Percentiles rank a stretch among this genome's conserved stretches.
phyloP scores from a whole-genome alignment of 2,113 vertebrate species.

The Sylvia atricapilla region DNA sequence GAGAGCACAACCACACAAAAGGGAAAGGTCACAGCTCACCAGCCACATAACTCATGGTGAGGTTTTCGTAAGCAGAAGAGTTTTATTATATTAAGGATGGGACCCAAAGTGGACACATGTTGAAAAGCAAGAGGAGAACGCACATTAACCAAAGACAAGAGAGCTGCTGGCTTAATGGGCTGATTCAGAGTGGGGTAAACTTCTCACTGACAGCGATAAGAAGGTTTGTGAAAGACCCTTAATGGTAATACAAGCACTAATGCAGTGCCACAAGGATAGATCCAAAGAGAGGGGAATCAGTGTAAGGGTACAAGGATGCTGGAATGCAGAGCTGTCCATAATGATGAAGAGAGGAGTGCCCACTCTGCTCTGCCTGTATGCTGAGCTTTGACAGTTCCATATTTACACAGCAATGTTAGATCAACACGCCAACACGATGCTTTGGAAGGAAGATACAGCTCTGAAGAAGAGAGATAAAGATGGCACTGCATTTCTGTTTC shows the following conservation, averaged over 20 bases:
- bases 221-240: not conserved
- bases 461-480: slow-evolving; percentile 14
- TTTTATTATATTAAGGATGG: not conserved
- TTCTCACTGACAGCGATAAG: not conserved
- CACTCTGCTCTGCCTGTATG: not conserved
- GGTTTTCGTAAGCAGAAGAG: not conserved
- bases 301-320: not conserved
- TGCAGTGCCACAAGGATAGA: not conserved
- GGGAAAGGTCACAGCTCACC: not conserved
- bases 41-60: not conserved
- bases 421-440: not conserved
- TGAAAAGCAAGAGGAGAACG: not conserved
- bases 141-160: not conserved
- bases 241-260: not conserved
- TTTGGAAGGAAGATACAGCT: slow-evolving; percentile 17
- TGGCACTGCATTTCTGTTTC: not conserved
- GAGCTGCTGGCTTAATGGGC: not conserved
- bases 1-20: not conserved
- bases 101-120: not conserved
- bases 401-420: not conserved
- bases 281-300: not conserved
- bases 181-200: not conserved
- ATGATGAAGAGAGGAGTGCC: not conserved
- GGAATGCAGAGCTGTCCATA: not conserved
- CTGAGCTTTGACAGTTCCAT: not conserved